phyloP scores from a whole-genome alignment of 2,888 invertebrate genomes.

The Hypolimnas misippus region DNA sequence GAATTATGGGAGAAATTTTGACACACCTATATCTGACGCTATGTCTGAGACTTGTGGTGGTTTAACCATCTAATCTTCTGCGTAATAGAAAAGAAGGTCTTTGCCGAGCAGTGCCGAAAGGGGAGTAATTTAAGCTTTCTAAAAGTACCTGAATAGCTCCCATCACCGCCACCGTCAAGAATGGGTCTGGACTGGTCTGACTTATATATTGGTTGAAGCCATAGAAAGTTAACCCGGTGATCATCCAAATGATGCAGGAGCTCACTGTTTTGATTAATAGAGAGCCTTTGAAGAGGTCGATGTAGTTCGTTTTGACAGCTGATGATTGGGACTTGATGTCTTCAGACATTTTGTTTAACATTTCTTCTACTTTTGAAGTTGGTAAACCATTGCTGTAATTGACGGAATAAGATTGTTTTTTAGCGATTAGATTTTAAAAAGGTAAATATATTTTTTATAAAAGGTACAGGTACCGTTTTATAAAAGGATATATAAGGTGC shows the following conservation, averaged over 20 bases:
- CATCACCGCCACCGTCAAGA: slow-evolving; percentile 89
- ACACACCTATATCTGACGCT: too few relatives aligned
- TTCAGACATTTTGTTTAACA: slow-evolving; percentile 63
- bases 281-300: slow-evolving; percentile 86
- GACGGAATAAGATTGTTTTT: too few relatives aligned
- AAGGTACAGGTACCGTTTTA: neutral
- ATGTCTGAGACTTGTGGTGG: too few relatives aligned
- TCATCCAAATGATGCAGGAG: slow-evolving; percentile 90
- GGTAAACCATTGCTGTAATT: slow-evolving; percentile 78
- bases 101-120: too few relatives aligned
- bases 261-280: slow-evolving; percentile 86
- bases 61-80: too few relatives aligned
- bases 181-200: slow-evolving; percentile 90
- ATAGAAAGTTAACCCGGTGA: slow-evolving; percentile 92
- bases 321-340: slow-evolving; percentile 53
- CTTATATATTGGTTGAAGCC: slow-evolving; percentile 93
- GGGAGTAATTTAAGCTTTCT: too few relatives aligned
- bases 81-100: too few relatives aligned
- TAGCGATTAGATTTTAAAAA: too few relatives aligned
- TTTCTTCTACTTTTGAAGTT: slow-evolving; percentile 72
- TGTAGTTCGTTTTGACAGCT: slow-evolving; percentile 75
- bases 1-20: too few relatives aligned
- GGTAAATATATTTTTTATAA: neutral
- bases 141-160: slow-evolving; percentile 71
- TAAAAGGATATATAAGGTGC: too few relatives aligned